Base-by-base conservation (phyloP, 2,113 vertebrate genomes). In the Colossoma macropomum region DNA sequence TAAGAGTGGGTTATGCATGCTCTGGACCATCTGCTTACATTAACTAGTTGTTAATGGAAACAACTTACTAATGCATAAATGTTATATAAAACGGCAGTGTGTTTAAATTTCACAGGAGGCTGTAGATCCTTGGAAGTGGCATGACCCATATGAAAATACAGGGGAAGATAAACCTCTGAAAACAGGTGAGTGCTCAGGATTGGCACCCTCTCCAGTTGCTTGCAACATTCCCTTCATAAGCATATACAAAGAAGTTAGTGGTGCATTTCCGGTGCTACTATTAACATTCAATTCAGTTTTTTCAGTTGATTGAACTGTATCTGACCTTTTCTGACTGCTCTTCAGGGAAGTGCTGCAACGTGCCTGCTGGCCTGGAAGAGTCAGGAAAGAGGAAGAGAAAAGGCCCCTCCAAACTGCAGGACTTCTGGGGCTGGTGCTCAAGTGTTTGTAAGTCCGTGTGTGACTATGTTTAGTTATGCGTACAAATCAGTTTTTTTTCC, bases 401-500 rank as follows among this genome's bases (percentile, higher is more conserved):
- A 60, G 86, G 75, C 0, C 0, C 86, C 0, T 12, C 85, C 41
- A 90, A 91, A 60, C 91, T 95, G 0, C 93, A 95, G 88, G 95
- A 97, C 79, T 98, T 99, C 88, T 82, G 90, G 45, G 92, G 84
- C 60, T 98, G 97, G 96, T 96, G 95, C 88, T 92, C 89, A 16
- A 91, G 91, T 23, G 83, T 89, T 81, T 95, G 97, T 99, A 89
- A 94, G 96, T 92, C 0, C 16, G 0, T 48, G 8, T 73, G 8
- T 3, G 2, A 16, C 17, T 82, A 5, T 25, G 27, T 45, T 68
- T 48, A n/a, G 25, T 66, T 15, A 63, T 23, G 19, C 1, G n/a
- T 5, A 15, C 4, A 74, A 16, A 32, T 66, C 13, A 5, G 25
- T 28, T n/a, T 2, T 2, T 15, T 28, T 28, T 41, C 48, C 25